Percentiles rank a stretch among this genome's conserved stretches.
These are phyloP conservation scores for Lamellibrachia columna DNA, from an alignment of 2,888 invertebrate species.

Conservation along the genomic window DNA sequence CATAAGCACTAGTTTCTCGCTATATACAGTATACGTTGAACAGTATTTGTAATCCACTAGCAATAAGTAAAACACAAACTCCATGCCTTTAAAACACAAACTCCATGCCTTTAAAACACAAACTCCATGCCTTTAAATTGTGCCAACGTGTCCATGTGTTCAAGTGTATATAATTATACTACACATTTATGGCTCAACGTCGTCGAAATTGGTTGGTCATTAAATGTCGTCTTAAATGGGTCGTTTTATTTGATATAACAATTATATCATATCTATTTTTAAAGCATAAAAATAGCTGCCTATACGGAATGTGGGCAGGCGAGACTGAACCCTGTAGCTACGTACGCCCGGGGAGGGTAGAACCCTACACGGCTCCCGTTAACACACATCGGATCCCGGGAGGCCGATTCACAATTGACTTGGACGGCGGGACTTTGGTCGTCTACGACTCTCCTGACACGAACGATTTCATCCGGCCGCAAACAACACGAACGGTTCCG, in stretches of 20 bases:
- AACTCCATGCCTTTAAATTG: no score
- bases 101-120: no score
- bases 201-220: no score
- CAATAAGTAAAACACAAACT: no score
- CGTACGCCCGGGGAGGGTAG: not conserved
- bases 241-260: not conserved
- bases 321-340: not conserved
- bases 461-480: slow-evolving; percentile 16
- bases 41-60: no score
- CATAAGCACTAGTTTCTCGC: no score
- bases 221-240: no score
- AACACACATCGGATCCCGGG: not conserved
- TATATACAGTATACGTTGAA: no score
- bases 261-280: not conserved
- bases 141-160: no score
- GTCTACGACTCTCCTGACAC: not conserved
- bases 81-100: no score
- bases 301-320: not conserved
- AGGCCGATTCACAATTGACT: not conserved
- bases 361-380: not conserved
- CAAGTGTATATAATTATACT: no score
- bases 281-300: not conserved
- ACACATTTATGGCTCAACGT: no score
- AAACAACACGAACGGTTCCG: not conserved
- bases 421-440: slow-evolving; percentile 5